Base-by-base conservation (phyloP, 2,113 vertebrate genomes). In the Petaurus breviceps region DNA sequence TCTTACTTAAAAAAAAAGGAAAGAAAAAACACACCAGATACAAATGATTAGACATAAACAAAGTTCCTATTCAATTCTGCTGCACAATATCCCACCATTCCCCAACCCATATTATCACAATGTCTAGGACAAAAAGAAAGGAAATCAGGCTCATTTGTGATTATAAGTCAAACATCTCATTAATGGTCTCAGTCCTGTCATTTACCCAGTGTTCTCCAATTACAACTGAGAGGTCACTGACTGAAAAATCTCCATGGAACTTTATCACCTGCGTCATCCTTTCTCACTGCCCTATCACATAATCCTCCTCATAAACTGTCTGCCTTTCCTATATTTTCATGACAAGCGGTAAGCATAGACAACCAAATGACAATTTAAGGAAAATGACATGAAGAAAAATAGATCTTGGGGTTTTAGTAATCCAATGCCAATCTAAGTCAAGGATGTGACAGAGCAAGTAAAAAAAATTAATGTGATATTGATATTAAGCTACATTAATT, bases 1-100 rank as follows among this genome's bases (percentile, higher is more conserved):
- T 96, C 57, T 97, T 97, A 94, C 96, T 96, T 91, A 51, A 94
- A 90, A 92, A 90, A 53, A 51, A 23, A 54, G 95, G 89, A 51
- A 93, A 96, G 89, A 96, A 55, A 19, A 16, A 24, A 25, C 26
- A 92, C 47, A 97, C 96, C 97, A 98, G 96, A 95, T 98, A 97
- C 77, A 97, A 98, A 98, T 95, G 92, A 95, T 97, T 97, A 97
- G 55, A 31, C 97, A 96, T 95, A 97, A 97, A 97, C 53, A 91
- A 96, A 90, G 94, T 92, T 95, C 96, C 96, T 92, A 89, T 93
- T 51, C 91, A 23, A n/a, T 92, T 97, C 89, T 92, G 55, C 46
- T 43, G 2, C 26, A 93, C 93, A 61, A 25, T 91, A 53, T 53
- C 49, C 91, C 28, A 89, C 89, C 94, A 52, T 43, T n/a, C 61